phyloP scores from a whole-genome alignment of 2,113 vertebrate species.

The Anolis sagrei region DNA sequence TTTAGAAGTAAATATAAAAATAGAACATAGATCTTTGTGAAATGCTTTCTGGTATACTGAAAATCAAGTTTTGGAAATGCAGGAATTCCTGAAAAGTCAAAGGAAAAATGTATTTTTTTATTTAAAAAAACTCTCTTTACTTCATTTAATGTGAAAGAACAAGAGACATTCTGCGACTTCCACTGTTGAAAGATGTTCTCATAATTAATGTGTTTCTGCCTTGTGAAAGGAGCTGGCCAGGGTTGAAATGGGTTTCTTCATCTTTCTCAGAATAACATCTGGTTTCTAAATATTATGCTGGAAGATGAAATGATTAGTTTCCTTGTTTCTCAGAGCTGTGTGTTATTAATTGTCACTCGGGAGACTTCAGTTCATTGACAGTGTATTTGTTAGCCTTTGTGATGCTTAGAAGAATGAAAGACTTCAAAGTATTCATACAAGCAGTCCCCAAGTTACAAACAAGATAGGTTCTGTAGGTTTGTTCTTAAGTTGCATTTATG shows the following conservation, averaged over 20 bases:
- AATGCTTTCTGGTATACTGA: conserved; percentile 26
- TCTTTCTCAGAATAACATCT: conserved; percentile 30
- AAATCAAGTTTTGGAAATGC: neutral
- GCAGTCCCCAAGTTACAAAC: too few species aligned
- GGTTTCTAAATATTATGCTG: neutral
- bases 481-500: too few species aligned
- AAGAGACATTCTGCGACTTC: neutral
- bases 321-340: conserved; percentile 12
- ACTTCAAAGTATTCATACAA: too few species aligned
- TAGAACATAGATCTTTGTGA: conserved; percentile 7
- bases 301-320: conserved; percentile 17
- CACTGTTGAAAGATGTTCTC: neutral
- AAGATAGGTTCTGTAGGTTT: too few species aligned
- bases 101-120: neutral
- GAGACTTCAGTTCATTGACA: conserved; percentile 12
- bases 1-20: conserved; percentile 7
- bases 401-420: conserved; percentile 19
- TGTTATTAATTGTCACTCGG: conserved; percentile 35
- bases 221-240: conserved; percentile 28
- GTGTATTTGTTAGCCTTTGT: conserved; percentile 16
- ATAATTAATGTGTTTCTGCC: neutral
- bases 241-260: neutral
- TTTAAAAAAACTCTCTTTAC: neutral
- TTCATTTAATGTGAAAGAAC: conserved; percentile 19
- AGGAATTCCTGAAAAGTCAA: conserved; percentile 29